Evolutionary conservation across 2,888 invertebrate species (phyloP), one percentile per base, ranked within the genome.

Genomic region (Choristoneura rosaceana): DNA sequence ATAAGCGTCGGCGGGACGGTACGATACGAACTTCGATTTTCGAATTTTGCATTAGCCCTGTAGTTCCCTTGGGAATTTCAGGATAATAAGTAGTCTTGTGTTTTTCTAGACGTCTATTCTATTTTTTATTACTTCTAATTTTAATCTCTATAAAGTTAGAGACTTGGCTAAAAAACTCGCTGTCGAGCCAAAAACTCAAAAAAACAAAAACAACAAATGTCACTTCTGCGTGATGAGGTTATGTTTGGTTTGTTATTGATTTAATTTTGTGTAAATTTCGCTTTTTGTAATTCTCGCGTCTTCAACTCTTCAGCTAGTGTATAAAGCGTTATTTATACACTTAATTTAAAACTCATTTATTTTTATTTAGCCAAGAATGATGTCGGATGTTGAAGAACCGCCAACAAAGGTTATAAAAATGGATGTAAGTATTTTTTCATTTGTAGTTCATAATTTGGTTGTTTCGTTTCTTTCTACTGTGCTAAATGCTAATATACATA

Each of bases 311-410:
- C 17, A 9, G 14, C 25, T n/a, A 38, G 34, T 60, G 38, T 45
- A 9, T 25, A 43, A 45, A 62, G 25, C 8, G 14, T 15, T 12
- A 25, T 45, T 60, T n/a, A n/a, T 12, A 10, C 8, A 62, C 10
- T 5, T 4, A 17, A 43, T 25, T 61, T 9, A 25, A 43, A 47
- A n/a, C 47, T 10, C 10, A n/a, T 34, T 15, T 15, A 10, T 34
- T 15, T 34, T 12, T 1, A 1, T 50, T 4, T 60, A 55, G 34
- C 17, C 34, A 25, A 10, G 61, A 15, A 68, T 47, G 60, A 90
- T 90, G 90, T 88, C 90, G 15, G 90, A 88, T 74, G 75, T 78
- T 17, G 90, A 90, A 78, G 90, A 87, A 78, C 90, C 90, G 47
- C 88, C 87, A 4, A 80, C 82, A 9, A 90, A 90, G 80, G 79